These are phyloP conservation scores for Anolis apletophallus DNA, from an alignment of 2,797 vertebrate genomes.

Conservation along the genomic window DNA sequence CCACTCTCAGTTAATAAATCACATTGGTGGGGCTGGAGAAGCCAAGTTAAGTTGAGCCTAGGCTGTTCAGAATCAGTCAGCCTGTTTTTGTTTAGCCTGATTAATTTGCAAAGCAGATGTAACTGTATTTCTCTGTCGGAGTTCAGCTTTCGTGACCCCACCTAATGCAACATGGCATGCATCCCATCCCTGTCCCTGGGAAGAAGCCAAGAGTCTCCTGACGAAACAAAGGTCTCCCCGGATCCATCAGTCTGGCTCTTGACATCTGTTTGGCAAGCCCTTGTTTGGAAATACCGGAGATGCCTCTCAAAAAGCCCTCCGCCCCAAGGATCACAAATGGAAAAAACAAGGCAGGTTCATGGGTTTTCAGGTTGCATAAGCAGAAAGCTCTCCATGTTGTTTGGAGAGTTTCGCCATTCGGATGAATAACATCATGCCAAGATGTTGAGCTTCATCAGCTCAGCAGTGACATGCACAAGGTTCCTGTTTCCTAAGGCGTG, in stretches of 20 bases:
- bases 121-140: conserved; percentile 26
- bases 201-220: conserved; percentile 41
- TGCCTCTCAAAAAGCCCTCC: conserved; percentile 38
- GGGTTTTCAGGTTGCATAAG: background rate
- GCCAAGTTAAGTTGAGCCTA: background rate
- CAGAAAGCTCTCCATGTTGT: background rate
- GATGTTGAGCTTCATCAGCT: background rate
- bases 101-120: background rate
- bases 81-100: background rate
- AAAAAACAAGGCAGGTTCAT: conserved; percentile 15
- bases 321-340: conserved; percentile 39
- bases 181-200: conserved; percentile 43
- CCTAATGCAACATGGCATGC: conserved; percentile 50
- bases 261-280: conserved; percentile 58
- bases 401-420: conserved; percentile 7
- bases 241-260: conserved; percentile 55
- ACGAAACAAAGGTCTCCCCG: conserved; percentile 43
- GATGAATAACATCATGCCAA: conserved; percentile 28
- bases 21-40: background rate
- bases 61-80: background rate
- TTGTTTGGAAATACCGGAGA: conserved; percentile 2
- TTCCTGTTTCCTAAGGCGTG: conserved; percentile 33
- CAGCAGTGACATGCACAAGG: fast-evolving
- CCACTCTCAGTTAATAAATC: background rate
- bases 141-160: conserved; percentile 2